Conservation (phyloP, 2,888 invertebrate genomes). For the Sphaeridia pumilis region DNA sequence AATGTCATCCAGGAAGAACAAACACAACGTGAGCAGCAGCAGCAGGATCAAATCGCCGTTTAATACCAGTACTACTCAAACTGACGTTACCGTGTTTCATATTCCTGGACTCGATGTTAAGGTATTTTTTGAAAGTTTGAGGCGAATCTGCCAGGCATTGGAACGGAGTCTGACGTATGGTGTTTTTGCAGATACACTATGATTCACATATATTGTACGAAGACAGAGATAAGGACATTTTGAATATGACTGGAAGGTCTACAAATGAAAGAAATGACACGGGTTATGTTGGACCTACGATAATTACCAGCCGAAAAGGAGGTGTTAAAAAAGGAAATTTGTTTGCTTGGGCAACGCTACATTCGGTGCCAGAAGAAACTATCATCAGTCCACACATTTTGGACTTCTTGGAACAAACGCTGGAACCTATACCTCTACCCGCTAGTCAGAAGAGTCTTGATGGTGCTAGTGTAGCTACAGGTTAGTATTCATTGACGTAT, state of each 20-base stretch:
- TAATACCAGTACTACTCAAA: constrained; percentile 17
- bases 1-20: constrained; percentile 23
- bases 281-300: constrained; percentile 25
- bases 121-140: no score
- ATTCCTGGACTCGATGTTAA: constrained; percentile 85
- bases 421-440: constrained; percentile 76
- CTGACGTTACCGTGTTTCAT: constrained; percentile 75
- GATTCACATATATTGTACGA: constrained; percentile 61
- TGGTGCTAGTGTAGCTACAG: constrained; percentile 24
- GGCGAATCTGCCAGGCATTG: neutral
- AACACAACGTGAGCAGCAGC: constrained; percentile 17
- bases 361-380: constrained; percentile 95
- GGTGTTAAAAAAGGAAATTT: constrained; percentile 74
- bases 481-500: constrained; percentile 13
- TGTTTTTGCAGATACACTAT: constrained; percentile 53
- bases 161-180: neutral
- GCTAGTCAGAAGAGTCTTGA: constrained; percentile 32
- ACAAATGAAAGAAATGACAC: constrained; percentile 32
- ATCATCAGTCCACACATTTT: constrained; percentile 93
- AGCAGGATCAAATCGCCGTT: constrained; percentile 33
- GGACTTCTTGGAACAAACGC: constrained; percentile 91
- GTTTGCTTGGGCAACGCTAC: constrained; percentile 90
- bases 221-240: constrained; percentile 43
- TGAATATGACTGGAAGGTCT: constrained; percentile 31
- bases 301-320: constrained; percentile 18